phyloP scores from a whole-genome alignment of 2,797 vertebrate genomes.

The Triplophysa bombifrons region DNA sequence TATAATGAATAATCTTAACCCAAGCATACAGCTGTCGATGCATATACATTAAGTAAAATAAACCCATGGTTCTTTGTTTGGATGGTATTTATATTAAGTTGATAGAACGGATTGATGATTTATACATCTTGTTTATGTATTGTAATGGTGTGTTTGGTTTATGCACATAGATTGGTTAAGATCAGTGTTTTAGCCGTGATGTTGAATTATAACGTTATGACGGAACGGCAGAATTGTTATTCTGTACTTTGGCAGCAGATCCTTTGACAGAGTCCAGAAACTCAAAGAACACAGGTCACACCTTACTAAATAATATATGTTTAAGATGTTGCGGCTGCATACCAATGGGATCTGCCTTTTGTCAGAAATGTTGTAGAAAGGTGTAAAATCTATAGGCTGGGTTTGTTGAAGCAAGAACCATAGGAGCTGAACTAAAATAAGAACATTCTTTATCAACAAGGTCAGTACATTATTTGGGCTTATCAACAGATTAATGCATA shows the following conservation, averaged over 20 bases:
- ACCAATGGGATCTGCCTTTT: constrained; percentile 26
- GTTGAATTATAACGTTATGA: background rate
- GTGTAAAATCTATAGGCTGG: background rate
- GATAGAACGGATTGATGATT: constrained; percentile 7
- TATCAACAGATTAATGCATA: background rate
- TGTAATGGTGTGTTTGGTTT: constrained; percentile 1
- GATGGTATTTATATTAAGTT: constrained; percentile 16
- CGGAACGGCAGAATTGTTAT: constrained; percentile 14
- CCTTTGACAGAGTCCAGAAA: constrained; percentile 33
- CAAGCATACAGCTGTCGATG: constrained; percentile 18
- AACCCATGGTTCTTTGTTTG: background rate
- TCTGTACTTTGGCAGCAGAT: constrained; percentile 26
- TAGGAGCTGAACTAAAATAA: constrained; percentile 1
- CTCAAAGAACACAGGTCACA: constrained; percentile 15
- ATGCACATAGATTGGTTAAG: background rate
- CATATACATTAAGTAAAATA: constrained; percentile 9
- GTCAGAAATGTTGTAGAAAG: background rate
- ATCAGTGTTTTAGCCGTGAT: background rate
- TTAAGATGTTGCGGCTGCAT: constrained; percentile 24
- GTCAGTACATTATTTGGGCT: background rate
- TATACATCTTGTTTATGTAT: background rate
- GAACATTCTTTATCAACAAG: background rate
- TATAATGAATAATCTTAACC: background rate
- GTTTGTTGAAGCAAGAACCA: background rate
- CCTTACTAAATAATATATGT: constrained; percentile 33